Percentiles rank a stretch among this genome's conserved stretches.
These are phyloP conservation scores for Suillia variegata DNA, from an alignment of 2,888 invertebrate species.

Conservation along the genomic window DNA sequence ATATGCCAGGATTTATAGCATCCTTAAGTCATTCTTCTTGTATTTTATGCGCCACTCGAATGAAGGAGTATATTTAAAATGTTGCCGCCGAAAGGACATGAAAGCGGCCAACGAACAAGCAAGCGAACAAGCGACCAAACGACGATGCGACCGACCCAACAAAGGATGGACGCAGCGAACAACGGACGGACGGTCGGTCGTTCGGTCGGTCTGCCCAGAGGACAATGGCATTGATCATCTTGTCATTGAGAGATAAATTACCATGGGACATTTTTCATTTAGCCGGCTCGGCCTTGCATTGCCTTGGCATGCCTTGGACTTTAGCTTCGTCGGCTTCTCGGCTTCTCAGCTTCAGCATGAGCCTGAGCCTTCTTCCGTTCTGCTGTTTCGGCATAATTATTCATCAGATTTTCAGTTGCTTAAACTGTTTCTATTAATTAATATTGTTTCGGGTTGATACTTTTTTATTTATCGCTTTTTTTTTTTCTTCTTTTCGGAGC, in stretches of 20 bases:
- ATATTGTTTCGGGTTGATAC: constrained; percentile 10
- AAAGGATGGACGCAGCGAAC: too few relatives aligned
- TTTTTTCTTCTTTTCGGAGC: too few relatives aligned
- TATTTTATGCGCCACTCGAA: not conserved
- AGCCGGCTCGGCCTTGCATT: constrained; percentile 27
- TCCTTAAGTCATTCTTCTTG: constrained; percentile 18
- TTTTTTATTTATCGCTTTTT: not conserved
- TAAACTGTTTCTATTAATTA: constrained; percentile 18
- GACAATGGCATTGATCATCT: constrained; percentile 39
- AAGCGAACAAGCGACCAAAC: too few relatives aligned
- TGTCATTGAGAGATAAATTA: constrained; percentile 45
- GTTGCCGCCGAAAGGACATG: not conserved
- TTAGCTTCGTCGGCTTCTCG: too few relatives aligned
- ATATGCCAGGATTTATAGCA: constrained; percentile 40
- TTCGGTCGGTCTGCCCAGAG: constrained; percentile 9
- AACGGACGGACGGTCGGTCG: too few relatives aligned
- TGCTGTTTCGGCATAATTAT: constrained; percentile 12
- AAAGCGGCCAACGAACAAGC: too few relatives aligned
- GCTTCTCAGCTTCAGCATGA: too few relatives aligned
- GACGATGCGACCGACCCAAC: too few relatives aligned
- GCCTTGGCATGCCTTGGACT: not conserved
- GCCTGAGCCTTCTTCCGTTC: not conserved
- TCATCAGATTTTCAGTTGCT: constrained; percentile 21
- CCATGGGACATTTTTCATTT: constrained; percentile 50
- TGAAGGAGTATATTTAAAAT: constrained; percentile 20